phyloP scores from a whole-genome alignment of 2,113 vertebrate genomes.

The Neotoma lepida region DNA sequence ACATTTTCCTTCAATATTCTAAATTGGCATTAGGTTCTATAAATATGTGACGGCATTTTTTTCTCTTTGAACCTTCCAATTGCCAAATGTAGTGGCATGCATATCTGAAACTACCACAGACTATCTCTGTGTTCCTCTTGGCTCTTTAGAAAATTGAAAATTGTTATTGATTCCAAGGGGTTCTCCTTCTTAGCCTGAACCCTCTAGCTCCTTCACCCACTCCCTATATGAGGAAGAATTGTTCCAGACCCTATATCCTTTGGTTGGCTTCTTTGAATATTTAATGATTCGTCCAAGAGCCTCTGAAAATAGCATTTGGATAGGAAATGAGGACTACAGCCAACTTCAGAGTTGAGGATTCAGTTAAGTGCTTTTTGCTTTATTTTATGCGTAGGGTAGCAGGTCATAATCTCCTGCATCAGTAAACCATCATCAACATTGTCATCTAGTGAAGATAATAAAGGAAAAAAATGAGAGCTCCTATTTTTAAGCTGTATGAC shows the following conservation, averaged over 20 bases:
- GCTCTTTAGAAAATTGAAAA: slow-evolving; percentile 31
- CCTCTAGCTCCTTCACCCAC: background rate
- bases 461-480: background rate
- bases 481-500: slow-evolving; percentile 12
- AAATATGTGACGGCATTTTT: background rate
- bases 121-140: background rate
- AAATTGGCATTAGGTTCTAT: background rate
- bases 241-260: background rate
- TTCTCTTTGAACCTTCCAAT: slow-evolving; percentile 10
- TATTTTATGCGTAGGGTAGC: background rate
- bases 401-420: background rate
- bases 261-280: background rate
- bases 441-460: background rate
- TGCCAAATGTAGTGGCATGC: too few species aligned
- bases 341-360: slow-evolving; percentile 4
- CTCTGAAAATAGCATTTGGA: slow-evolving; percentile 23
- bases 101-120: too few species aligned
- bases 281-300: background rate
- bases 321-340: background rate
- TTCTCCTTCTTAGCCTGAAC: background rate
- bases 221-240: background rate
- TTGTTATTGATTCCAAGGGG: background rate
- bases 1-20: background rate
- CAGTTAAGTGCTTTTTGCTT: background rate
- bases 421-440: background rate